Conservation (phyloP, 2,113 vertebrate species). For the Platanista minor region DNA sequence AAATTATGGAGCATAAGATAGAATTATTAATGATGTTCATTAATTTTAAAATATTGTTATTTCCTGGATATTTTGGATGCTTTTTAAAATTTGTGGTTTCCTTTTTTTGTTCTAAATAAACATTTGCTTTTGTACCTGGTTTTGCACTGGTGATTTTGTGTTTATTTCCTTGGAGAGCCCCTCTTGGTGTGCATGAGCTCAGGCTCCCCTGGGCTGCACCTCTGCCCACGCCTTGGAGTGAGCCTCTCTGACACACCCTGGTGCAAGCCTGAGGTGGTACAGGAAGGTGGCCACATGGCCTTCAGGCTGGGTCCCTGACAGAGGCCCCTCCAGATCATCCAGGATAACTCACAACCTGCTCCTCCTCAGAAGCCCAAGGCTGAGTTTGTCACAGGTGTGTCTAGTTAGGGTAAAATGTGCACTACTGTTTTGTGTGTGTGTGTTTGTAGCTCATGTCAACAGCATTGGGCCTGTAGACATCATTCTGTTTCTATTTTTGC, state of each 20-base stretch:
- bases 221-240: rapidly evolving
- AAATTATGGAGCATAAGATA: not conserved
- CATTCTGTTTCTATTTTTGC: not conserved
- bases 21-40: no score
- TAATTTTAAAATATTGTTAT: not conserved
- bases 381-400: no score
- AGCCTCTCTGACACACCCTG: not conserved
- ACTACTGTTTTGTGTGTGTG: not conserved
- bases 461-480: not conserved
- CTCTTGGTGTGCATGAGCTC: rapidly evolving
- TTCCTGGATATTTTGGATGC: not conserved
- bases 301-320: not conserved
- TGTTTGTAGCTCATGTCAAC: not conserved
- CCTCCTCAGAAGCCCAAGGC: no score
- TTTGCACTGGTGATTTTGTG: not conserved
- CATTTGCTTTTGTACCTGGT: not conserved
- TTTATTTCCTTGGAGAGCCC: not conserved
- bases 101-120: not conserved
- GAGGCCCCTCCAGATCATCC: not conserved
- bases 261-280: not conserved
- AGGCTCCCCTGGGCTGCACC: rapidly evolving
- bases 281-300: not conserved
- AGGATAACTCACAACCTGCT: not conserved
- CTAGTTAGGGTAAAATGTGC: not conserved
- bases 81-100: not conserved